Conservation (phyloP, 2,113 vertebrate genomes). For the Myanophis thanlyinensis region DNA sequence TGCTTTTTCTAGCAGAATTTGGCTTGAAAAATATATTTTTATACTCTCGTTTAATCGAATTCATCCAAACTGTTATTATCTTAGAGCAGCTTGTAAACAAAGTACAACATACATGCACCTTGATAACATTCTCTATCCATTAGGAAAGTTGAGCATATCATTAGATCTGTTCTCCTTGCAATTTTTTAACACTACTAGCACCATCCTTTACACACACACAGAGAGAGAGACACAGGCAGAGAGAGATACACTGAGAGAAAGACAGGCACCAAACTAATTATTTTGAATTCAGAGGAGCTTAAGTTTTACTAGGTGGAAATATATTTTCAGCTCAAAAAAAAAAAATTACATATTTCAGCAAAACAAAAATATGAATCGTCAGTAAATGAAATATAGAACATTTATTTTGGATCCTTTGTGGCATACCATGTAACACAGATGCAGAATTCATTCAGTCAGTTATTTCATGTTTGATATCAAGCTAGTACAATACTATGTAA, state of each 20-base stretch:
- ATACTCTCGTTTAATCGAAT: background rate
- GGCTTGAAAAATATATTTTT: background rate
- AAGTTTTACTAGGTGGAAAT: background rate
- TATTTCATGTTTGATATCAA: background rate
- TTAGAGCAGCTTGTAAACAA: background rate
- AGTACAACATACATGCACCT: background rate
- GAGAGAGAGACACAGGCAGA: too few relatives aligned
- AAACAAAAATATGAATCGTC: background rate
- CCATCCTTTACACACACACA: background rate
- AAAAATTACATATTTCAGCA: background rate
- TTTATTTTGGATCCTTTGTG: background rate
- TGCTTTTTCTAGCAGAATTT: background rate
- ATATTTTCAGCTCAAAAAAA: background rate
- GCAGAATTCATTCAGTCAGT: background rate
- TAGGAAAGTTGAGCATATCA: background rate
- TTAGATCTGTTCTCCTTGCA: background rate
- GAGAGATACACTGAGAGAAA: background rate
- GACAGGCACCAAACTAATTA: background rate
- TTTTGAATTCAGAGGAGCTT: background rate
- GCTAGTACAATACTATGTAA: background rate
- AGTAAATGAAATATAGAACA: background rate
- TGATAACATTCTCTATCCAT: background rate
- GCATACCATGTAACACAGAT: background rate
- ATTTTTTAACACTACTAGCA: background rate
- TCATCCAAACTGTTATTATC: background rate